Percentiles rank a stretch among this genome's conserved stretches.
Conservation (phyloP, 2,888 invertebrate species). For the Sympetrum striolatum region DNA sequence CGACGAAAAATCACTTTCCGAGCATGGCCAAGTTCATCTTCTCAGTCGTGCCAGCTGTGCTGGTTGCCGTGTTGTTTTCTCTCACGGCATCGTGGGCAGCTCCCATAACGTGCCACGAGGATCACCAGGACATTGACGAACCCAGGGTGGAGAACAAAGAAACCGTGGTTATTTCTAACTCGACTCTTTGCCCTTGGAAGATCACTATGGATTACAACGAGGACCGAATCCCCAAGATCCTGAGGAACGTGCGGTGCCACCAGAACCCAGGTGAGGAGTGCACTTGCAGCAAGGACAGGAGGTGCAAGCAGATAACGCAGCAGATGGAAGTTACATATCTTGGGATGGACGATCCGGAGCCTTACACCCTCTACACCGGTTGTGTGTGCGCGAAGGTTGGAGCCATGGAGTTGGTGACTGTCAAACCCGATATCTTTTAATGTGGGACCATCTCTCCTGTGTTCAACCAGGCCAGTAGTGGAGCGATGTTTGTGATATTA, state of each 20-base stretch:
- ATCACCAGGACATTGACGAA: not conserved
- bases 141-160: not conserved
- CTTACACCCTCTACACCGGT: too few relatives aligned
- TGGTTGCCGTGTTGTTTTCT: not conserved
- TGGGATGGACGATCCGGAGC: too few relatives aligned
- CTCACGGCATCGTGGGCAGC: not conserved
- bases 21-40: not conserved
- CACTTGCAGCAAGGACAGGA: not conserved
- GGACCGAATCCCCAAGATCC: not conserved
- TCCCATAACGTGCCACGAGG: not conserved
- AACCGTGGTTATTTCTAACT: not conserved
- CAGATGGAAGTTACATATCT: too few relatives aligned
- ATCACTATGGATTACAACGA: conserved; percentile 4
- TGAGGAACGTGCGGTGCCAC: not conserved
- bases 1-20: not conserved
- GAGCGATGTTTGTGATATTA: too few relatives aligned
- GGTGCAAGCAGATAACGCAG: conserved; percentile 5
- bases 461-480: too few relatives aligned
- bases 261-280: not conserved
- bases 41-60: not conserved
- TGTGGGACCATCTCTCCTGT: too few relatives aligned
- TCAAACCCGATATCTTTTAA: too few relatives aligned
- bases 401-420: too few relatives aligned
- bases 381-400: too few relatives aligned
- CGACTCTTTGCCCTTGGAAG: conserved; percentile 11